Base-by-base conservation (phyloP, 2,797 vertebrate genomes). In the Argentina silus region DNA sequence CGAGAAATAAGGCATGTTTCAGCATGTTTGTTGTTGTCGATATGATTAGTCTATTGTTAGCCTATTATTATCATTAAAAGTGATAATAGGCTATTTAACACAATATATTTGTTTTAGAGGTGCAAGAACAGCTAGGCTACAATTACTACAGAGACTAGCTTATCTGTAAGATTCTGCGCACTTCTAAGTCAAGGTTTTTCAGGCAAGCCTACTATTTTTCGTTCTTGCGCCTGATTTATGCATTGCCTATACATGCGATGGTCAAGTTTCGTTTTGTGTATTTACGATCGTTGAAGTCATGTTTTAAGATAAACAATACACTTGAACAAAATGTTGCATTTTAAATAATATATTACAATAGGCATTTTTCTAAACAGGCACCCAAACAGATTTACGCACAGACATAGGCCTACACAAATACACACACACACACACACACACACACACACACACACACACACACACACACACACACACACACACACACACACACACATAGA, bases 1-100 rank as follows among this genome's bases (percentile, higher is more conserved):
- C 72, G 53, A 75, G 27, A 81, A 86, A n/a, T 63, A 57, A 57
- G 9, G 55, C 55, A 70, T 78, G 79, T 81, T 80, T 81, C 62
- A 11, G 59, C 42, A 27, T 36, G 27, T 36, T 36, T 4, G 50
- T 42, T 60, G 21, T 61, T 21, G 36, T 23, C 12, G 59, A 61
- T 6, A 23, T 15, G 23, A 6, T 14, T 7, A 61, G 21, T 21
- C 14, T 42, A 4, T 42, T 60, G 10, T 61, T 7, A 42, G 3
- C 2, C 23, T 8, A 15, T 7, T 15, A 19, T 11, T 19, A 61
- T 10, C 23, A 36, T 2, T 36, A 36, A 36, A 36, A 36, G 27
- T 36, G 27, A 36, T 36, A 36, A 36, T 36, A 36, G 27, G 27
- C 27, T 36, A 36, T 36, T 36, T 36, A 36, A 36, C 27, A 36